Evolutionary conservation across 2,113 vertebrate species (phyloP).

Genomic region (Tyto alba): DNA sequence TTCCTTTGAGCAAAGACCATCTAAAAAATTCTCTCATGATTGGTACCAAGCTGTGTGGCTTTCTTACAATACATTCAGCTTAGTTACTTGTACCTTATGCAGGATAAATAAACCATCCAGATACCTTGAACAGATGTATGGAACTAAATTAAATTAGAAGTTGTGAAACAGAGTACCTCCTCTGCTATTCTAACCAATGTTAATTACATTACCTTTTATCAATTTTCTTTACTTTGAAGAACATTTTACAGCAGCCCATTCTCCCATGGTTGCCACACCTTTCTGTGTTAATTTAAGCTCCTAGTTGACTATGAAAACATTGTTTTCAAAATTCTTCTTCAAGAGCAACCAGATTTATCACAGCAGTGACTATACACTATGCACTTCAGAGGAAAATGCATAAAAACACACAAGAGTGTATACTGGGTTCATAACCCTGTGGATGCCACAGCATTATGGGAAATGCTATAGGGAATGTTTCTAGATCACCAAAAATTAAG

Average conservation of each 20-base stretch:
- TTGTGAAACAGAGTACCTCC: neutral
- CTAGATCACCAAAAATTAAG: neutral
- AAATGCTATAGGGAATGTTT: neutral
- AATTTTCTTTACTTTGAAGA: neutral
- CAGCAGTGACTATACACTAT: neutral
- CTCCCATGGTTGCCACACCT: neutral
- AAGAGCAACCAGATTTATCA: neutral
- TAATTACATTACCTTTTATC: neutral
- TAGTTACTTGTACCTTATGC: neutral
- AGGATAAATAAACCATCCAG: neutral
- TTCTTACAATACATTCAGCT: neutral
- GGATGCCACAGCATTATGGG: neutral
- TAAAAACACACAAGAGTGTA: neutral
- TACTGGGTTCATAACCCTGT: neutral
- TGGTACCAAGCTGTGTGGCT: neutral
- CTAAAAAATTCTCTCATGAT: neutral
- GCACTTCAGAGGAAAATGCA: neutral
- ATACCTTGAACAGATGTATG: neutral
- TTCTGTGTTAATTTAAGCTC: neutral
- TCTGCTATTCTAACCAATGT: neutral
- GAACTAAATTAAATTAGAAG: neutral
- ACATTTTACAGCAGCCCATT: neutral
- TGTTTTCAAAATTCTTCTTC: neutral
- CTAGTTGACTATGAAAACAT: neutral
- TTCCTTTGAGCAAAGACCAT: neutral